Evolutionary conservation across 2,113 vertebrate species (phyloP), one percentile per base, ranked within the genome.

Genomic region (Tringa solitaria): DNA sequence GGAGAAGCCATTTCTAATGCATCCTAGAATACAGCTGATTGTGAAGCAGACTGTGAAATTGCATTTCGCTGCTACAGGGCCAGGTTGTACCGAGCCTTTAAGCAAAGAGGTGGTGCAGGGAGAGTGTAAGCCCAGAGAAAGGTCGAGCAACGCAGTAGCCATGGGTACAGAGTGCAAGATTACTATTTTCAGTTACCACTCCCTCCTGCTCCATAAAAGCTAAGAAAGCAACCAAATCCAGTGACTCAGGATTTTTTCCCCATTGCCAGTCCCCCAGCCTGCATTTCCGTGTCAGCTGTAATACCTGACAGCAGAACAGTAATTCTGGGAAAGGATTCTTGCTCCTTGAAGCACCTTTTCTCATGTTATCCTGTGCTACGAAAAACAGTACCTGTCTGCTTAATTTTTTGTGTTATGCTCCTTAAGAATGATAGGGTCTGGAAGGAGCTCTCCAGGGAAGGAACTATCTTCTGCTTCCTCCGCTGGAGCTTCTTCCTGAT

Each of bases 11-110:
- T 94, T 96, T 91, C 46, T 91, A 12, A 41, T 33, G 74, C 41
- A 20, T 76, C 67, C 45, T 85, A 84, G 33, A 93, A 87, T 45
- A 45, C 28, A 67, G 60, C 69, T 90, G 85, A 50, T 67, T 48
- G 87, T 69, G 91, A 67, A 95, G 81, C 84, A 68, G 74, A 41
- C 91, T 82, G 67, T 91, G 87, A 94, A 95, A 90, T 89, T 89
- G 68, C 75, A 26, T 84, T 82, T 89, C 28, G 7, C 30, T 87
- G 84, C 69, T 76, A 4, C 32, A 41, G 64, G 30, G 37, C n/a
- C 27, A 60, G 45, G 41, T 80, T 87, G 45, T 75, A 48, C 53
- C 43, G 68, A 59, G 46, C 23, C 70, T 63, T 88, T 67, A 63
- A 67, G 74, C 27, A 86, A 48, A 63, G 45, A 73, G 27, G 8